These are phyloP conservation scores for Phenganax marumi DNA, from an alignment of 92 coral and sea anemone species.

Conservation along the genomic window DNA sequence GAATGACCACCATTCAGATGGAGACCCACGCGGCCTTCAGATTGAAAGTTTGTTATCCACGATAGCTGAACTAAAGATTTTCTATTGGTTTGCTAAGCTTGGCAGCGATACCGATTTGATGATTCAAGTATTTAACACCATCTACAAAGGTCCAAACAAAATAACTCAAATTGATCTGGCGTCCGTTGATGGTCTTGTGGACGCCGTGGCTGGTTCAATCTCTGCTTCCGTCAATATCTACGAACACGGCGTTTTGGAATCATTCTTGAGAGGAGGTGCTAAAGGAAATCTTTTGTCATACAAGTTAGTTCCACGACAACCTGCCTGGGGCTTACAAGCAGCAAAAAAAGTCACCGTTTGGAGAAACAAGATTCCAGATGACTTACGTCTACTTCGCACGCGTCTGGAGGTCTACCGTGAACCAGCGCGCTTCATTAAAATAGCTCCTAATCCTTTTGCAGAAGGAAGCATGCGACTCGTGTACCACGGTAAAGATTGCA, in stretches of 20 bases:
- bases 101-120: slow-evolving; percentile 17
- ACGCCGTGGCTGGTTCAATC: slow-evolving; percentile 19
- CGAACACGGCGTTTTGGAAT: slow-evolving; percentile 3
- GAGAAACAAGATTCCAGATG: slow-evolving; percentile 20
- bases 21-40: slow-evolving; percentile 25
- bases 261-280: not conserved
- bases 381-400: not conserved
- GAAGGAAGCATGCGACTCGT: slow-evolving; percentile 22
- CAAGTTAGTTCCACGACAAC: not conserved
- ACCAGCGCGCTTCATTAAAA: slow-evolving; percentile 5
- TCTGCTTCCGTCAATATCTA: not conserved
- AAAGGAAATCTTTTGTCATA: slow-evolving; percentile 8
- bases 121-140: slow-evolving; percentile 17
- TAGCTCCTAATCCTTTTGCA: slow-evolving; percentile 29
- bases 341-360: not conserved
- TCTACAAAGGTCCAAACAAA: not conserved
- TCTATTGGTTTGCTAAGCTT: slow-evolving; percentile 39
- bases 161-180: not conserved
- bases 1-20: slow-evolving; percentile 13
- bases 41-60: slow-evolving; percentile 17
- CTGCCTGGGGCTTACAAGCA: slow-evolving; percentile 18
- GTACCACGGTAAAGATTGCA: slow-evolving; percentile 17
- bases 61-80: not conserved
- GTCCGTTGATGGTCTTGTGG: slow-evolving; percentile 20
- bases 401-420: slow-evolving; percentile 11